Percentiles rank a stretch among this genome's conserved stretches.
phyloP scores from a whole-genome alignment of 1,140 invertebrate genomes.

The silkworm (Bombyx mori) region ASM3026992v2 NC_085111.1:10692001-10692500 shows the following conservation, averaged over 20 bases:
- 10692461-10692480: constrained; percentile 72
- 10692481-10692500: constrained; percentile 71
- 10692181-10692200: constrained; percentile 18
- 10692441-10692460: constrained; percentile 67
- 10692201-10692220: constrained; percentile 26
- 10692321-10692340: constrained; percentile 55
- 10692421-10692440: constrained; percentile 57
- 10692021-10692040: too few relatives aligned
- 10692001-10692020: too few relatives aligned
- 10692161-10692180: constrained; percentile 14
- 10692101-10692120: not conserved
- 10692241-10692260: constrained; percentile 64
- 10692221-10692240: constrained; percentile 41
- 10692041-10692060: too few relatives aligned
- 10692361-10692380: constrained; percentile 38
- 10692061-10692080: too few relatives aligned
- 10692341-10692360: constrained; percentile 32
- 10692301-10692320: constrained; percentile 54
- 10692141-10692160: constrained; percentile 5
- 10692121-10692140: not conserved
- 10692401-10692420: constrained; percentile 34
- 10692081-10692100: not conserved
- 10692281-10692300: constrained; percentile 29
- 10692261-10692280: constrained; percentile 39
- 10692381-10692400: constrained; percentile 42